These are phyloP conservation scores for Oryzias curvinotus DNA, from an alignment of 2,113 vertebrate genomes.

Conservation along the genomic window DNA sequence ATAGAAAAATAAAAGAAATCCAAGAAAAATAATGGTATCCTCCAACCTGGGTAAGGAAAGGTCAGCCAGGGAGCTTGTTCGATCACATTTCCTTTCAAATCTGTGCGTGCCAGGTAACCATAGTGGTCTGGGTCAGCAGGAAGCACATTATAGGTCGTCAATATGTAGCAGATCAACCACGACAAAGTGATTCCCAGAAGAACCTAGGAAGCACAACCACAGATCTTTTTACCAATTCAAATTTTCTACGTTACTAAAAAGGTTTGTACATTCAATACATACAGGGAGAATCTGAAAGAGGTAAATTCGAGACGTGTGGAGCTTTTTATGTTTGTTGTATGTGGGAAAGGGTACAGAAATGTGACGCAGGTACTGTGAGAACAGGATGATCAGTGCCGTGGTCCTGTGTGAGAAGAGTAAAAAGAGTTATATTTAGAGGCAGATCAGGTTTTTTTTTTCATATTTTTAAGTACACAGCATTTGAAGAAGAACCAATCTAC, in stretches of 20 bases:
- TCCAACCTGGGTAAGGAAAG: slow-evolving; percentile 92
- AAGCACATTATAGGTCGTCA: slow-evolving; percentile 81
- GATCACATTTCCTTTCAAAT: slow-evolving; percentile 82
- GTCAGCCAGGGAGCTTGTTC: slow-evolving; percentile 87
- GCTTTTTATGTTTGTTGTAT: slow-evolving; percentile 80
- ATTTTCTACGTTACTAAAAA: not conserved
- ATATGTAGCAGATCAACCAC: slow-evolving; percentile 87
- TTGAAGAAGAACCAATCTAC: not conserved
- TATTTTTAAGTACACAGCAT: not conserved
- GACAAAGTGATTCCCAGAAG: slow-evolving; percentile 88
- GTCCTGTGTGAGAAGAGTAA: slow-evolving; percentile 79
- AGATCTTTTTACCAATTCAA: not conserved
- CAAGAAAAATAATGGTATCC: not conserved
- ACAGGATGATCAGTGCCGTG: slow-evolving; percentile 86
- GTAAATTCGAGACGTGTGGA: slow-evolving; percentile 76
- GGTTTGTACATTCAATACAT: slow-evolving; percentile 33
- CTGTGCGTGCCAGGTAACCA: slow-evolving; percentile 88
- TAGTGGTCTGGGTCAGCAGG: slow-evolving; percentile 79
- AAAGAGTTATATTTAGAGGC: not conserved
- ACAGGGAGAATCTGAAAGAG: slow-evolving; percentile 96
- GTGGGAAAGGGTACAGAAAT: slow-evolving; percentile 80
- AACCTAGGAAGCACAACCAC: slow-evolving; percentile 75
- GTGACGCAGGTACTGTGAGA: slow-evolving; percentile 94
- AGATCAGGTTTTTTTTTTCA: not conserved
- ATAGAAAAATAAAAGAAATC: not conserved